Percentiles rank a stretch among this genome's conserved stretches.
These are phyloP conservation scores for Dicyrtoma fusca DNA, from an alignment of 2,888 invertebrate species.

Conservation along the genomic window DNA sequence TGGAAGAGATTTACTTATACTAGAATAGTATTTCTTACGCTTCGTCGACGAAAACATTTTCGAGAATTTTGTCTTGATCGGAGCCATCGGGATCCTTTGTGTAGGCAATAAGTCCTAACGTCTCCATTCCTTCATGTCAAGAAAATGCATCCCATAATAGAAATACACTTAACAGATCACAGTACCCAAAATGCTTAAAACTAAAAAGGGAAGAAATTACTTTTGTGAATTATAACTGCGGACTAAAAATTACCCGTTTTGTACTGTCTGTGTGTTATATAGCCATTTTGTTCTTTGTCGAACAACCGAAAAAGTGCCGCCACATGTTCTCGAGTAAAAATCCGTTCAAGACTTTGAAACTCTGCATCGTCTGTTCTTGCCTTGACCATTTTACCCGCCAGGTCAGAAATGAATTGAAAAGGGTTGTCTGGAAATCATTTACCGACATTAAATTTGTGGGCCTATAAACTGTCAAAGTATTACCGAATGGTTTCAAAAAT, in stretches of 20 bases:
- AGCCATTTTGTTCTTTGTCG: slow-evolving; percentile 35
- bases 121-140: slow-evolving; percentile 33
- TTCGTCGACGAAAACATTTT: slow-evolving; percentile 13
- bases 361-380: slow-evolving; percentile 12
- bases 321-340: slow-evolving; percentile 15
- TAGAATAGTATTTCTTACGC: slow-evolving; percentile 7
- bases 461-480: neutral
- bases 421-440: slow-evolving; percentile 27
- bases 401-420: slow-evolving; percentile 18
- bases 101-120: slow-evolving; percentile 16
- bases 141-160: too few species aligned
- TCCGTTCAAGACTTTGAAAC: slow-evolving; percentile 13
- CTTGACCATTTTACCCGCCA: slow-evolving; percentile 24
- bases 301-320: slow-evolving; percentile 28
- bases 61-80: slow-evolving; percentile 14
- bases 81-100: slow-evolving; percentile 15
- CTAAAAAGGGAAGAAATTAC: neutral
- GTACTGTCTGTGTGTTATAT: slow-evolving; percentile 19
- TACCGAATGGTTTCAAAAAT: neutral
- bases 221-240: too few species aligned
- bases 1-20: too few species aligned
- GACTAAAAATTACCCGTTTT: slow-evolving; percentile 29
- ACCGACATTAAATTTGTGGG: neutral
- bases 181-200: neutral
- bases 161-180: neutral